Percentiles rank a stretch among this genome's conserved stretches.
Conservation (phyloP, 2,888 invertebrate species). For the Sinotaia quadrata region DNA sequence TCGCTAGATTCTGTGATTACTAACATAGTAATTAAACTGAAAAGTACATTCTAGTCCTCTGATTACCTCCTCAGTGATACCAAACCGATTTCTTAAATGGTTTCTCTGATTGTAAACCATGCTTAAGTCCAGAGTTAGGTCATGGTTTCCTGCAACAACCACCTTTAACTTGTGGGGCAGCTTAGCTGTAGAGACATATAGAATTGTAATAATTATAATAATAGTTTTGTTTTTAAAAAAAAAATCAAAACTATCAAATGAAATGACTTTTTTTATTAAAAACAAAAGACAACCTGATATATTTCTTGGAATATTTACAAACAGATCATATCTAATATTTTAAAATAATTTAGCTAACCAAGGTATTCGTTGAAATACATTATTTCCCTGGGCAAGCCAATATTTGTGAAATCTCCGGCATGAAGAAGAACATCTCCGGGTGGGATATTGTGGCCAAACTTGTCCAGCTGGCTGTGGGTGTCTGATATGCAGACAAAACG, state of each 20-base stretch:
- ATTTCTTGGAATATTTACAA: no score
- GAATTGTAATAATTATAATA: background rate
- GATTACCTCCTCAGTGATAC: slow-evolving; percentile 26
- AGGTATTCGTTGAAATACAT: slow-evolving; percentile 84
- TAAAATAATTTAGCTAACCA: no score
- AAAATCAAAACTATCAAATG: no score
- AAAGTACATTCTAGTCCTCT: no score
- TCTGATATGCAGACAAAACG: slow-evolving; percentile 90
- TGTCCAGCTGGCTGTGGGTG: slow-evolving; percentile 83
- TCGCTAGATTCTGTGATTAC: no score
- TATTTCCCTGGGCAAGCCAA: slow-evolving; percentile 83
- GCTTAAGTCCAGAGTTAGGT: slow-evolving; percentile 82
- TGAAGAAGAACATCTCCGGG: slow-evolving; percentile 87
- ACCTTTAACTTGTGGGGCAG: slow-evolving; percentile 85
- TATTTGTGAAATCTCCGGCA: slow-evolving; percentile 87
- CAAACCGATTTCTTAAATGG: slow-evolving; percentile 39
- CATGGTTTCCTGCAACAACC: slow-evolving; percentile 90
- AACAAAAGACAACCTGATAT: no score
- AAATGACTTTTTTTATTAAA: no score
- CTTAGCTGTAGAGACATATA: no score
- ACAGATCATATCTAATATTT: no score
- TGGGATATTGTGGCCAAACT: slow-evolving; percentile 77
- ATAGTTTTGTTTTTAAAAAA: no score
- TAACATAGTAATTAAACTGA: no score
- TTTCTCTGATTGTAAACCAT: slow-evolving; percentile 41